Evolutionary conservation across 2,888 invertebrate species (phyloP).

Genomic region (Boloria euphrosyne): DNA sequence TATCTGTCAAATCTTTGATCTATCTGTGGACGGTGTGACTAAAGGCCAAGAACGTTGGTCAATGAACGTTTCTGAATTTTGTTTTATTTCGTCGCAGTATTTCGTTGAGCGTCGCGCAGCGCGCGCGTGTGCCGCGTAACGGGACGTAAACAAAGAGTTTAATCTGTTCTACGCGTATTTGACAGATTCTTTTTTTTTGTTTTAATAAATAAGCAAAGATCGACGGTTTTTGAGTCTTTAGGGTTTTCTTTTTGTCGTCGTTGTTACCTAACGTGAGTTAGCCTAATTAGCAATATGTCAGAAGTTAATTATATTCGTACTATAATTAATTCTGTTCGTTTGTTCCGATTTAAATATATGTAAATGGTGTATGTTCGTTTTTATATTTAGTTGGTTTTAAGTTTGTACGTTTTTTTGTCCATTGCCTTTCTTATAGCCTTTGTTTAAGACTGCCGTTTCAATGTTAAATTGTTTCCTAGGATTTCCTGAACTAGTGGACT

Average conservation of each 20-base stretch:
- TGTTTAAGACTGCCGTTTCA: conserved; percentile 42
- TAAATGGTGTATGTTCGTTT: conserved; percentile 14
- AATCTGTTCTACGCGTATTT: conserved; percentile 27
- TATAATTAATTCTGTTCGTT: conserved; percentile 24
- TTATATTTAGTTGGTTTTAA: conserved; percentile 3
- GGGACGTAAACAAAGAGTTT: conserved; percentile 50
- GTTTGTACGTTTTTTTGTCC: conserved; percentile 8
- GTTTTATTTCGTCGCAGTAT: conserved; percentile 45
- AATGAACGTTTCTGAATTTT: conserved; percentile 42
- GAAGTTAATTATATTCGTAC: conserved; percentile 42
- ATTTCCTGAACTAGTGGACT: conserved; percentile 38
- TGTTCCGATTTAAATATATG: conserved; percentile 31
- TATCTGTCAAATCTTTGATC: not conserved
- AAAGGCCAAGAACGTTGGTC: conserved; percentile 46
- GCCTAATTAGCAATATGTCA: conserved; percentile 38
- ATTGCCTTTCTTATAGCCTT: conserved; percentile 22
- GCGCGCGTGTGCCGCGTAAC: conserved; percentile 44
- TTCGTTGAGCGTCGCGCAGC: conserved; percentile 41
- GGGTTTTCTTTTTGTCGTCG: not conserved
- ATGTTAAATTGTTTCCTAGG: conserved; percentile 40
- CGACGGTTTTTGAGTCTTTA: not conserved
- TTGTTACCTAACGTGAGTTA: conserved; percentile 6
- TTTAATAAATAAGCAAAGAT: not conserved
- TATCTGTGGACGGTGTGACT: conserved; percentile 8
- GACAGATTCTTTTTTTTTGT: conserved; percentile 7